These are phyloP conservation scores for Collichthys lucidus DNA, from an alignment of 2,113 vertebrate genomes.

Conservation along the genomic window DNA sequence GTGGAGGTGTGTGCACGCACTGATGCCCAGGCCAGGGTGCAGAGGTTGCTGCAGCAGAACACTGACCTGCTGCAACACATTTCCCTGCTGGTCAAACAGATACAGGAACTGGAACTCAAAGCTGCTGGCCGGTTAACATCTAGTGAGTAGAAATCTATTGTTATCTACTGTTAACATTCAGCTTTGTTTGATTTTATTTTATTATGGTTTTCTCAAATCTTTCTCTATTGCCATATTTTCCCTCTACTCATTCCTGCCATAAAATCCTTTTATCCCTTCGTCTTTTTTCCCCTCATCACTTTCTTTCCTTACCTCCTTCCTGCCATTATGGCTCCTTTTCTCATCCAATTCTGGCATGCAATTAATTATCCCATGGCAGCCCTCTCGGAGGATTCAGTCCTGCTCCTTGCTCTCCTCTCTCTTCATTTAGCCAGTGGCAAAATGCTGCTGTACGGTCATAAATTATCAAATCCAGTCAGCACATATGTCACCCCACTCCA, in stretches of 20 bases:
- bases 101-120: slow-evolving; percentile 96
- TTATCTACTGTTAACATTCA: neutral
- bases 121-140: slow-evolving; percentile 84
- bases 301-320: slow-evolving; percentile 2
- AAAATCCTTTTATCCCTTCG: slow-evolving; percentile 15
- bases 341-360: slow-evolving; percentile 42
- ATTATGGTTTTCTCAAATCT: slow-evolving; percentile 1
- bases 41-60: slow-evolving; percentile 96
- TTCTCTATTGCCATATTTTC: neutral
- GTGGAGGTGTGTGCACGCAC: slow-evolving; percentile 90
- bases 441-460: slow-evolving; percentile 22
- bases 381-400: slow-evolving; percentile 41
- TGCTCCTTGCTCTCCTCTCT: slow-evolving; percentile 33
- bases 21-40: slow-evolving; percentile 92
- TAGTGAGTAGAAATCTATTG: slow-evolving; percentile 83
- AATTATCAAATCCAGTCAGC: slow-evolving; percentile 53
- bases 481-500: slow-evolving; percentile 21
- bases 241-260: neutral
- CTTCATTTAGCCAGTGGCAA: slow-evolving; percentile 32
- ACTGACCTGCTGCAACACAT: slow-evolving; percentile 96
- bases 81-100: slow-evolving; percentile 94
- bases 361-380: slow-evolving; percentile 62
- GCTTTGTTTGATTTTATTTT: slow-evolving; percentile 2
- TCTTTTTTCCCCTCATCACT: slow-evolving; percentile 1
- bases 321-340: slow-evolving; percentile 36